Base-by-base conservation (phyloP, 2,113 vertebrate genomes). In the Rhipidura dahli region DNA sequence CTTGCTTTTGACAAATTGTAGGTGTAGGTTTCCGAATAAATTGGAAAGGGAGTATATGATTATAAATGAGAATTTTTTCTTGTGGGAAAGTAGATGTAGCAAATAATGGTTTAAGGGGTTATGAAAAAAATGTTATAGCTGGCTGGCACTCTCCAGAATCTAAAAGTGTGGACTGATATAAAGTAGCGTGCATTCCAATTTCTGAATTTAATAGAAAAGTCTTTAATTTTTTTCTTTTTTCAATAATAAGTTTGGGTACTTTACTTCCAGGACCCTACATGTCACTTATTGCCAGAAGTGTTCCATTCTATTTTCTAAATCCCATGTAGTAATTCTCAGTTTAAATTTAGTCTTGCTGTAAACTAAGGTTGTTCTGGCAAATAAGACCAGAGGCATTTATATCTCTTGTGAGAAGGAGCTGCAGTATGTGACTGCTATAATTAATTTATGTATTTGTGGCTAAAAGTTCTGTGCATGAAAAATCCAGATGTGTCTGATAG, bases 261-360 rank as follows among this genome's bases (percentile, higher is more conserved):
- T 85, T 83, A 71, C 75, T 96, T 89, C 44, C 73, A 95, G 56
- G 69, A 87, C 83, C 39, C 80, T 82, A 19, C 61, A 30, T 71
- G 49, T 95, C 18, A 5, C n/a, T 77, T 59, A 2, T 17, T 89
- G 83, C 84, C 78, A 84, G 56, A 94, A 90, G 49, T 26, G 49
- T 70, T 94, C 81, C 76, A 69, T 73, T 94, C 33, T 63, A 4
- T 80, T 92, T 97, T 92, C 80, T 89, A 87, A 96, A 94, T 94
- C 86, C 44, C 70, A 63, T 76, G 20, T 79, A 93, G 59, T 90
- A 91, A 96, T 94, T 82, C 83, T 93, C 47, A 72, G 68, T 92
- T 97, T 95, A 96, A 96, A 94, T 93, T 90, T 65, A 96, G 89
- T 45, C 70, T 87, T 15, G 24, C 45, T 85, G 86, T 90, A 93